Base-by-base conservation (phyloP, 1,140 invertebrate genomes). In the Pogonomyrmex barbatus region DNA sequence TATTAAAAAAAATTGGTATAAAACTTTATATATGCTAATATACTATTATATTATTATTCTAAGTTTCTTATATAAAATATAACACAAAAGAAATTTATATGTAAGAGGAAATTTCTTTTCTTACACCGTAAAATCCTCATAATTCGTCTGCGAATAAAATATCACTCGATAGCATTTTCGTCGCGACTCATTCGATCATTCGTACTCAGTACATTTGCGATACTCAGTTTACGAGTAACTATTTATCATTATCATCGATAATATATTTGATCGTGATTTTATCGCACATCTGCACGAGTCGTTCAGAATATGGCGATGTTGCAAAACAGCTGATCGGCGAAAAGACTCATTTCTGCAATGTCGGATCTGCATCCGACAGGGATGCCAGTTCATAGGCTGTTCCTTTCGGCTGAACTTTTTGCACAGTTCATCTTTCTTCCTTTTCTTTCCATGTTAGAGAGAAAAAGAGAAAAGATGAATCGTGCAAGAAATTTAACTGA, bases 91-190 rank as follows among this genome's bases (percentile, higher is more conserved):
- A 17, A 24, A n/a, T 58, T 54, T 45, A 4, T 70, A 6, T 50
- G 39, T 4, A 9, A 6, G 2, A 24, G 24, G 0, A 24, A 24
- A 56, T 73, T 10, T 54, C 14, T 14, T 4, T 12, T 9, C 56
- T 62, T 60, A 60, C 12, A 17, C 5, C 14, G 8, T 30, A 60
- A 47, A 78, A 78, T 39, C 24, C 62, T 79, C 6, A 30, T 33
- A 36, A 54, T 24, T 24, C 12, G 33, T 54, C 47, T 68, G 68
- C 63, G 58, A 88, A 81, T 79, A 10, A 24, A 71, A 86, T 52
- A 86, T 87, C 68, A 73, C 85, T 73, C 50, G 42, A 79, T 47
- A 63, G 67, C 6, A 50, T 17, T 52, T 81, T 45, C 60, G 73
- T 88, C 73, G 81, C 86, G 73, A 75, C 17, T 54, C 17, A 30